Conservation (phyloP, 1,140 invertebrate genomes). For the Drosophila miranda region DNA sequence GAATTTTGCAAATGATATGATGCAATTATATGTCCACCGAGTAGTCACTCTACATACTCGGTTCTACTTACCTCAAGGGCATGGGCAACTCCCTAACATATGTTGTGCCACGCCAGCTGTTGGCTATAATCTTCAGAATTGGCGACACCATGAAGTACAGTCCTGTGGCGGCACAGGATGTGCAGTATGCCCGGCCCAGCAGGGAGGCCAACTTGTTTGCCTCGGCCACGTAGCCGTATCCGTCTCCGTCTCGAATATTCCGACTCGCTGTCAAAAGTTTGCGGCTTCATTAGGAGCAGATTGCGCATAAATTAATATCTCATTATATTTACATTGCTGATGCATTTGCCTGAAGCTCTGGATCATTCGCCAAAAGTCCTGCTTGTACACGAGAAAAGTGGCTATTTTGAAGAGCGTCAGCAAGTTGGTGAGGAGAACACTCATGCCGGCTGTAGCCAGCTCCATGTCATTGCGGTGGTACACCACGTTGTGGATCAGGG, state of each 20-base stretch:
- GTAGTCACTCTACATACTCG: too few species aligned
- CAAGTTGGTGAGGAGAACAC: conserved; percentile 70
- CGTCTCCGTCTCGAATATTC: background rate
- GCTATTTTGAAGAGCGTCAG: conserved; percentile 68
- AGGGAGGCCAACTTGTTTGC: conserved; percentile 56
- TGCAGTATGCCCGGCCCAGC: conserved; percentile 56
- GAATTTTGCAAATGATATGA: background rate
- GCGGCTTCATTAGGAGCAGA: background rate
- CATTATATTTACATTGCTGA: conserved; percentile 49
- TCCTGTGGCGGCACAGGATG: conserved; percentile 60
- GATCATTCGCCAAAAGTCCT: conserved; percentile 60
- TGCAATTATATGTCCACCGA: background rate
- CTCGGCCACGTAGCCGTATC: conserved; percentile 27
- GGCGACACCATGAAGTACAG: conserved; percentile 70
- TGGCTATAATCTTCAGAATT: conserved; percentile 50
- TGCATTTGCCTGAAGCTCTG: conserved; percentile 62
- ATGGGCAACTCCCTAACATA: conserved; percentile 62
- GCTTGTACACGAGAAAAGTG: conserved; percentile 64
- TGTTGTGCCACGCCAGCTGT: conserved; percentile 18
- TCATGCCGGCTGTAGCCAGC: conserved; percentile 64
- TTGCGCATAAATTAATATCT: conserved; percentile 2
- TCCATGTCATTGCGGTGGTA: conserved; percentile 64
- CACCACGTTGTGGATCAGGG: conserved; percentile 58
- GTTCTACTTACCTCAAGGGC: conserved; percentile 66
- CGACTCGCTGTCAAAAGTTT: conserved; percentile 41